Evolutionary conservation across 2,888 invertebrate species (phyloP).

Genomic region (Fabriciana adippe): DNA sequence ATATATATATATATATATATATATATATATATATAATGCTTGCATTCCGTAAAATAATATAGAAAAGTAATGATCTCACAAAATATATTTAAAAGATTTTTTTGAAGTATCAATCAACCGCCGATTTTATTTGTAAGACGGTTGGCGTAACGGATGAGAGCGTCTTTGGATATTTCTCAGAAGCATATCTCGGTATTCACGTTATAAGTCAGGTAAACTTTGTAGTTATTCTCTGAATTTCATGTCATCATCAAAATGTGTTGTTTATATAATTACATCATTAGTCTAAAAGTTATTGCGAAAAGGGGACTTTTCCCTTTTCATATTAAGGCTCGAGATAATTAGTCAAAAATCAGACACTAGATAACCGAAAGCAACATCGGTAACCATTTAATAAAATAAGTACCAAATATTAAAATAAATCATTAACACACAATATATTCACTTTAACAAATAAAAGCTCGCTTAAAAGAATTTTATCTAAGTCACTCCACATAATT

Average conservation of each 20-base stretch:
- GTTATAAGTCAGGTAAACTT: constrained; percentile 30
- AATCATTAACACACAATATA: too few relatives aligned
- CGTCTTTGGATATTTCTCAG: constrained; percentile 24
- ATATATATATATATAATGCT: too few relatives aligned
- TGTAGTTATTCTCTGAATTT: constrained; percentile 36
- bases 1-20: too few relatives aligned
- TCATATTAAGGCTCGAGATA: too few relatives aligned
- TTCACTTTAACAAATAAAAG: too few relatives aligned
- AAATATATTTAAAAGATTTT: neutral
- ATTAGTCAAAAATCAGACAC: too few relatives aligned
- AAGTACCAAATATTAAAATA: too few relatives aligned
- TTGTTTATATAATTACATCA: constrained; percentile 37
- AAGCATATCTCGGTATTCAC: constrained; percentile 33
- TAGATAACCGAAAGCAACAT: too few relatives aligned
- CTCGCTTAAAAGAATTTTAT: too few relatives aligned
- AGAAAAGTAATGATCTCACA: neutral
- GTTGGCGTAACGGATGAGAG: constrained; percentile 14
- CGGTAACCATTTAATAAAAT: too few relatives aligned
- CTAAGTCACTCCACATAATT: too few relatives aligned
- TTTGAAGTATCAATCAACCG: neutral
- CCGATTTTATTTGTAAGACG: constrained; percentile 4
- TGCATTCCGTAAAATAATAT: neutral
- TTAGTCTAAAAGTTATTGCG: constrained; percentile 13
- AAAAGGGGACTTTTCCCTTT: constrained; percentile 9
- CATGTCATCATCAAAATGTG: constrained; percentile 21